phyloP scores from a whole-genome alignment of 2,888 invertebrate genomes.

The Patella pellucida region DNA sequence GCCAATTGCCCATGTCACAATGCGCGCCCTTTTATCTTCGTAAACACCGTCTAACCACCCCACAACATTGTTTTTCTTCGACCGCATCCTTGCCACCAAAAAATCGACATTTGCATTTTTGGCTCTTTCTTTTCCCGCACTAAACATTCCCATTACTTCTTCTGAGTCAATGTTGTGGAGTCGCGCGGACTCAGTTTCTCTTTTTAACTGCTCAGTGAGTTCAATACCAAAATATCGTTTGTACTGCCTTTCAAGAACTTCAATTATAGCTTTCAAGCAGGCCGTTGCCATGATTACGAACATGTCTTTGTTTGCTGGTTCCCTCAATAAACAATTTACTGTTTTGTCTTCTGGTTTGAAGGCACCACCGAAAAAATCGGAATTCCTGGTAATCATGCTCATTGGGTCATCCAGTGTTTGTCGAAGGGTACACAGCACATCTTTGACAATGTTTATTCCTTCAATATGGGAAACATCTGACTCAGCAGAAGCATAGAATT shows the following conservation, averaged over 20 bases:
- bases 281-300: slow-evolving; percentile 12
- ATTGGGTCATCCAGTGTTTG: background rate
- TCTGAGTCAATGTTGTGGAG: slow-evolving; percentile 35
- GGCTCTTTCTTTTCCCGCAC: slow-evolving; percentile 25
- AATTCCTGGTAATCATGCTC: background rate
- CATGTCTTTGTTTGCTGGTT: background rate
- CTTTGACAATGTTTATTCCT: too few relatives aligned
- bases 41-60: background rate
- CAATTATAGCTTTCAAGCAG: slow-evolving; percentile 4
- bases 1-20: slow-evolving; percentile 16
- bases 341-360: background rate
- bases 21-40: slow-evolving; percentile 12
- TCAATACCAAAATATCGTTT: slow-evolving; percentile 25
- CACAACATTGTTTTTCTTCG: slow-evolving; percentile 14
- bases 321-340: background rate
- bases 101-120: slow-evolving; percentile 29
- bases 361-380: slow-evolving; percentile 17
- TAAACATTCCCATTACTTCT: slow-evolving; percentile 35
- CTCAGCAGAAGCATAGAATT: slow-evolving; percentile 28
- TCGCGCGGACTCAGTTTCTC: slow-evolving; percentile 15
- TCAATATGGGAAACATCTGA: background rate
- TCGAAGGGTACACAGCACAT: too few relatives aligned
- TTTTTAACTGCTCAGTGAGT: slow-evolving; percentile 6
- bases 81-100: slow-evolving; percentile 25
- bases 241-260: slow-evolving; percentile 32